Conservation (phyloP, 35 echinoderm and acorn worm genomes). For the Ophioderma brevispina region DNA sequence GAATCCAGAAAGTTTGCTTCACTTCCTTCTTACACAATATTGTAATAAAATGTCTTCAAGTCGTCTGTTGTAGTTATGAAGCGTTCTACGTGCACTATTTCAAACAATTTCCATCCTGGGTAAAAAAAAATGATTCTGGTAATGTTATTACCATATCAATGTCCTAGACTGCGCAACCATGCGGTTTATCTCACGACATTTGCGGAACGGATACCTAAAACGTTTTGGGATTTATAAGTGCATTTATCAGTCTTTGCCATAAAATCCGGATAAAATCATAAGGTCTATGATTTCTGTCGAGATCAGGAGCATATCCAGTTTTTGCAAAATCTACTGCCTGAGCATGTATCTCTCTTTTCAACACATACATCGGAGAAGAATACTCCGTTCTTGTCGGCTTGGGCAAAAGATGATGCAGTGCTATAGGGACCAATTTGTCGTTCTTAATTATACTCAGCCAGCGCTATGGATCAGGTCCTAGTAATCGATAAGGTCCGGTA, state of each 20-base stretch:
- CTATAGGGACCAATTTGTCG: not conserved
- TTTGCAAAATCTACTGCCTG: slow-evolving; percentile 39
- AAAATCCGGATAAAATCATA: not conserved
- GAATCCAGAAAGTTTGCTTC: slow-evolving; percentile 1
- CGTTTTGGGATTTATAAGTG: not conserved
- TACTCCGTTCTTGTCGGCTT: not conserved
- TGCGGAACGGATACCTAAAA: not conserved
- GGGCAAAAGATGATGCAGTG: not conserved
- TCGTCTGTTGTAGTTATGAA: not conserved
- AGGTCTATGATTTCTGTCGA: not conserved
- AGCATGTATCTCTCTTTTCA: not conserved
- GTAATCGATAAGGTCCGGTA: not conserved
- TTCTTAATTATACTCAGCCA: slow-evolving; percentile 7
- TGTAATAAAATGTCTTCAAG: slow-evolving; percentile 2
- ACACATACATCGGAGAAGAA: slow-evolving; percentile 1
- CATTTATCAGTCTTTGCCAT: slow-evolving; percentile 1
- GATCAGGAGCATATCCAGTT: not conserved
- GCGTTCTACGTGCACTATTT: not conserved
- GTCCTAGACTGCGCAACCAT: not conserved
- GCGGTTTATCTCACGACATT: not conserved
- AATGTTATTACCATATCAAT: too few relatives aligned
- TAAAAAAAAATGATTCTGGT: not conserved
- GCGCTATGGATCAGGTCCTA: not conserved
- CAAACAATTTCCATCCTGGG: not conserved
- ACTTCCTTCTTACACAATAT: slow-evolving; percentile 10